Evolutionary conservation across 2,888 invertebrate genomes (phyloP), one percentile per base, ranked within the genome.

Genomic region (Ectobius pallidus): DNA sequence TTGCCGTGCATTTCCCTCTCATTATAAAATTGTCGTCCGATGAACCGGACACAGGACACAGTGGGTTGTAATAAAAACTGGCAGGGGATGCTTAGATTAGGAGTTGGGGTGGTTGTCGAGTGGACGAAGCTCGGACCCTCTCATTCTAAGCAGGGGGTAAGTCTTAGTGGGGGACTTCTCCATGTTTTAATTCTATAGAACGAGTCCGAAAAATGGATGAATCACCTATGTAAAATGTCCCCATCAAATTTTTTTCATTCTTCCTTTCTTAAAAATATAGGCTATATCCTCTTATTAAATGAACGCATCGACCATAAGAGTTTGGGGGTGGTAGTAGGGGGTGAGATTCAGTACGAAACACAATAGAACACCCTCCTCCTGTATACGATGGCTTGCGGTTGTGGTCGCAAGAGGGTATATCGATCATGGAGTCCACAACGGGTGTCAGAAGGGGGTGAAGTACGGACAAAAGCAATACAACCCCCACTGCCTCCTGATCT

Each of bases 211-310:
- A 65, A 65, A 39, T 32, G 44, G 46, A 65, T 65, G 65, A 65
- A 65, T 65, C 65, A 65, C 65, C 65, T 65, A 27, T 65, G 27
- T 65, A 46, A 65, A 65, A 65, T 65, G 65, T 44, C 58, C 58
- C 58, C 58, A n/a, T 16, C 16, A 11, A n/a, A 30, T 58, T 30
- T 58, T 58, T 27, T 55, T 16, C 22, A 30, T 55, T 14, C 22
- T 58, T 52, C 25, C 52, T 58, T 58, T 58, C 30, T 58, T 58
- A 25, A 58, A 58, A 58, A 58, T 62, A 39, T 62, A 32, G 39
- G 44, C 65, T 65, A 65, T 65, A 65, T 65, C 65, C 65, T 65
- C 65, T 65, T 65, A 65, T 65, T 65, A 65, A 65, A 46, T 42
- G 18, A 65, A 65, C n/a, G 44, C 20, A 39, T 16, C 39, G 62